Evolutionary conservation across 2,113 vertebrate genomes (phyloP).

Genomic region (Forbesichthys agassizii): DNA sequence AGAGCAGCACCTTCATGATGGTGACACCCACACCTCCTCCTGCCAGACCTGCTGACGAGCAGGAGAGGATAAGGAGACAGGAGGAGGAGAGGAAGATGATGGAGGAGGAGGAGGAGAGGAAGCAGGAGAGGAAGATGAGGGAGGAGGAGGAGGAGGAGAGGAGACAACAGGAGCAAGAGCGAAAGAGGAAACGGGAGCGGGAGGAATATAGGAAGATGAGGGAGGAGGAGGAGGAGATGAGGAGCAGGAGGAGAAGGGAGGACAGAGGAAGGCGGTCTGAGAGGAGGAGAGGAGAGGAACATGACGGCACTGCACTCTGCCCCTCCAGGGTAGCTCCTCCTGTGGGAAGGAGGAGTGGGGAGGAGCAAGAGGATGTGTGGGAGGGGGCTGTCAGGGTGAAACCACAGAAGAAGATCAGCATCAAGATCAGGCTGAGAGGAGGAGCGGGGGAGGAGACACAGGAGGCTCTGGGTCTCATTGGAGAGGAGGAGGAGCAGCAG

Average conservation of each 20-base stretch:
- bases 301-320: slow-evolving; percentile 61
- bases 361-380: slow-evolving; percentile 60
- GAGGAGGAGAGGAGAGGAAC: slow-evolving; percentile 43
- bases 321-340: no score
- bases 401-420: slow-evolving; percentile 90
- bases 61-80: slow-evolving; percentile 78
- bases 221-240: slow-evolving; percentile 41
- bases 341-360: background rate
- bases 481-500: slow-evolving; percentile 1
- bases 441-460: slow-evolving; percentile 30
- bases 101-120: slow-evolving; percentile 82
- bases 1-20: slow-evolving; percentile 71
- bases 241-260: background rate
- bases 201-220: slow-evolving; percentile 64
- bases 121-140: slow-evolving; percentile 79
- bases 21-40: no score
- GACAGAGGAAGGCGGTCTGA: slow-evolving; percentile 52
- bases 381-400: slow-evolving; percentile 71
- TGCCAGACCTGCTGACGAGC: slow-evolving; percentile 28
- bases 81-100: slow-evolving; percentile 73
- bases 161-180: slow-evolving; percentile 25
- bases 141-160: slow-evolving; percentile 67
- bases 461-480: background rate
- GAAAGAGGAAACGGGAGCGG: background rate
- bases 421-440: slow-evolving; percentile 85